Evolutionary conservation across 2,797 vertebrate species (phyloP), one percentile per base, ranked within the genome.

Genomic region (Typhlichthys eigenmanni): DNA sequence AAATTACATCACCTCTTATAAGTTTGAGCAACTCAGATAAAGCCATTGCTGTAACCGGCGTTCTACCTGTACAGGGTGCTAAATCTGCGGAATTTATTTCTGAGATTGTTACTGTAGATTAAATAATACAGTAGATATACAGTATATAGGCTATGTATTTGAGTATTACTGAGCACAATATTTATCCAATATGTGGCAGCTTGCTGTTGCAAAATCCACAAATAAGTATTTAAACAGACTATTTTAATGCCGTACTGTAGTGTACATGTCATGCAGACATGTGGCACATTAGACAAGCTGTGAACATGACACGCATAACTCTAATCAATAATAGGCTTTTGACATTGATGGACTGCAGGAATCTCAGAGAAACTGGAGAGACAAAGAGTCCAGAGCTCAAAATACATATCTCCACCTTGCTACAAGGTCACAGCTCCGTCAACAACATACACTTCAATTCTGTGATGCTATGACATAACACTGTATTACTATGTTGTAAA

Each of bases 281-380:
- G 69, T 70, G 79, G 70, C 61, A 70, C 75, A 60, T 64, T 17
- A 43, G 83, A 86, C 83, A 62, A 80, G 68, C 71, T 71, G 83
- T 78, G 89, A 89, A 89, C 88, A 88, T 86, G 86, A 90, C 84
- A 83, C n/a, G 85, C 87, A 82, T 85, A 78, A 74, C 74, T 69
- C 85, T 85, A 84, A 92, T 93, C 92, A 91, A 93, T 93, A 92
- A 82, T 75, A 76, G 82, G 82, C 82, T 87, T 80, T 77, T 89
- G 92, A 92, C 92, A 91, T 78, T 92, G 91, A 93, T 88, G 87
- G 87, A 92, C 88, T 78, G 85, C 75, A 88, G 81, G 80, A 89
- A 85, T 89, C 69, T 86, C 75, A 71, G 80, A 87, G 91, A 91
- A 90, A 91, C 72, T 74, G 83, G 88, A 91, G 88, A 91, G 81